A percentile compares a stretch with the other conserved stretches of the same genome.
Evolutionary conservation across 2,113 vertebrate species (phyloP).

Genomic region (Hippocampus mohnikei): DNA sequence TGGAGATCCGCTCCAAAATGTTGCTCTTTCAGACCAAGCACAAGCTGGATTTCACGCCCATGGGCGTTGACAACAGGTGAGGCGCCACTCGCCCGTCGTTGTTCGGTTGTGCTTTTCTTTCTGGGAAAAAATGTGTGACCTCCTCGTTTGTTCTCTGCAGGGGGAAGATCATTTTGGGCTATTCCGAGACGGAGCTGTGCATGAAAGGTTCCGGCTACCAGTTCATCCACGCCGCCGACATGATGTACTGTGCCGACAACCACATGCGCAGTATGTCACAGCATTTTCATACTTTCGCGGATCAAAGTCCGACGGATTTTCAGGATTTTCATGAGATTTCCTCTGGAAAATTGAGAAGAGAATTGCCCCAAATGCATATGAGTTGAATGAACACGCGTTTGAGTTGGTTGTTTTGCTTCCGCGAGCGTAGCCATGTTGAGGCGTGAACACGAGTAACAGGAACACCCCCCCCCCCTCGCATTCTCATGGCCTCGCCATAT

Average conservation of each 20-base stretch:
- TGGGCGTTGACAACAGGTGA: conserved; percentile 70
- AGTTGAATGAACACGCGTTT: no score
- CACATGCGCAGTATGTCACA: conserved; percentile 72
- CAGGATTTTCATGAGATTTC: no score
- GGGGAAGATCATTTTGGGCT: conserved; percentile 74
- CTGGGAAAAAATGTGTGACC: background rate
- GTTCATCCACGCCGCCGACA: conserved; percentile 75
- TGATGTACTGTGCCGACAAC: conserved; percentile 78
- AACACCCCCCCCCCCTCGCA: no score
- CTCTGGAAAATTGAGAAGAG: no score
- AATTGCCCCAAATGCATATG: no score
- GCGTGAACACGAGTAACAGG: no score
- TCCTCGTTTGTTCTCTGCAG: conserved; percentile 29
- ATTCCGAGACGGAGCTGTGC: conserved; percentile 73
- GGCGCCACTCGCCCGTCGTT: background rate
- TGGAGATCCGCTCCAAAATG: conserved; percentile 73
- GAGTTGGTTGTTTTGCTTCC: no score
- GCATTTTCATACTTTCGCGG: background rate
- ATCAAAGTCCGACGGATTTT: no score
- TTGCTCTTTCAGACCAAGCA: conserved; percentile 76
- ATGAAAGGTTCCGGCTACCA: conserved; percentile 76
- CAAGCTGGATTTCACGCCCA: conserved; percentile 77
- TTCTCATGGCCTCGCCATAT: no score
- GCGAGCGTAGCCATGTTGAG: no score
- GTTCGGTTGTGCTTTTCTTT: background rate